Conservation (phyloP, 2,888 invertebrate genomes). For the Drosophila rubida region DNA sequence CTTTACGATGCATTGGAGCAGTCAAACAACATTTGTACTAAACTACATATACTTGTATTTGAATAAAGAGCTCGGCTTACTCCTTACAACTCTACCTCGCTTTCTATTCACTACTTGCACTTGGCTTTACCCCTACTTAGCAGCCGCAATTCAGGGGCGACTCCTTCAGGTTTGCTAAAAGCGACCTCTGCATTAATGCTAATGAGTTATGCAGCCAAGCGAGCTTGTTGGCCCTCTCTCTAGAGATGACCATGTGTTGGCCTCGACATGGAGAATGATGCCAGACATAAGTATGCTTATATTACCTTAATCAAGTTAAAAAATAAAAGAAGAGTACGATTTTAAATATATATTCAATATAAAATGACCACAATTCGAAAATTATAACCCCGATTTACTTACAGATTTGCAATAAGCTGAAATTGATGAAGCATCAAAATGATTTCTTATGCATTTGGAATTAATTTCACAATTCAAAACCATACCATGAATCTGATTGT, state of each 20-base stretch:
- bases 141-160: constrained; percentile 10
- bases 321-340: no score
- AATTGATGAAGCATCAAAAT: background rate
- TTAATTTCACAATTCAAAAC: background rate
- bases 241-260: constrained; percentile 30
- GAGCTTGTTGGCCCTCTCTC: background rate
- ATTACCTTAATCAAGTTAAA: no score
- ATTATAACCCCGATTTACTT: no score
- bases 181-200: constrained; percentile 27
- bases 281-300: background rate
- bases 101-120: background rate
- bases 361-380: no score
- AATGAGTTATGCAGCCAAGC: constrained; percentile 50
- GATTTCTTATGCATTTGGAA: background rate
- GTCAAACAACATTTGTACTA: constrained; percentile 40
- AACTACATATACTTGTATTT: constrained; percentile 17
- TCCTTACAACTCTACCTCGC: background rate
- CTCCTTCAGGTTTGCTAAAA: constrained; percentile 12
- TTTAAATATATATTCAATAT: no score
- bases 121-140: background rate
- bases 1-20: constrained; percentile 9
- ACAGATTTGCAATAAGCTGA: no score
- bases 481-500: no score
- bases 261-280: background rate
- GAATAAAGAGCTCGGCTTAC: constrained; percentile 43